phyloP scores from a whole-genome alignment of 2,888 invertebrate genomes.

The Fragum fragum region DNA sequence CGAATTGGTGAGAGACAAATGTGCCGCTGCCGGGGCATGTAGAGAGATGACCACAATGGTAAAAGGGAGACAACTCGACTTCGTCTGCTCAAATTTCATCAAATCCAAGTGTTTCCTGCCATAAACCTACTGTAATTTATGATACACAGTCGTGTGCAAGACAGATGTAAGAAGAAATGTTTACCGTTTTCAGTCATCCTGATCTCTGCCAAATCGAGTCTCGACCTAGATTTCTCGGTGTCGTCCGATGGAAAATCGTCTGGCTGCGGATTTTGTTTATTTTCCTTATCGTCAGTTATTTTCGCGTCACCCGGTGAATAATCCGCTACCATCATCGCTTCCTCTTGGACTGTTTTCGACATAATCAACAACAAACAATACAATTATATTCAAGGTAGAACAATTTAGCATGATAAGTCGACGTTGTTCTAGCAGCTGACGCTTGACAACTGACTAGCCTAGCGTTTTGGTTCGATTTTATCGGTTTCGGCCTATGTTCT shows the following conservation, averaged over 20 bases:
- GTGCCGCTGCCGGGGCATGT: no score
- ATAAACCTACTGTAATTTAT: no score
- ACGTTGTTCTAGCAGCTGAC: constrained; percentile 61
- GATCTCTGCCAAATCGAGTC: constrained; percentile 2
- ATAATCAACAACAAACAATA: constrained; percentile 54
- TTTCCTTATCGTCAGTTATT: constrained; percentile 39
- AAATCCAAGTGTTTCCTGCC: no score
- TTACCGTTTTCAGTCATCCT: constrained; percentile 25
- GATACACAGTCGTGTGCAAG: no score
- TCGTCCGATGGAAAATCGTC: constrained; percentile 58
- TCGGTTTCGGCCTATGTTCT: neutral
- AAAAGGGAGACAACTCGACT: neutral
- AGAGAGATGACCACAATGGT: neutral
- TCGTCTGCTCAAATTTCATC: constrained; percentile 6
- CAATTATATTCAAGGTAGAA: constrained; percentile 44
- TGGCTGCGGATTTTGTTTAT: constrained; percentile 38
- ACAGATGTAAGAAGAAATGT: no score
- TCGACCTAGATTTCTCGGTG: constrained; percentile 27
- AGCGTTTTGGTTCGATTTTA: constrained; percentile 11
- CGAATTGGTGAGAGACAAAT: no score
- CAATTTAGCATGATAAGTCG: constrained; percentile 71
- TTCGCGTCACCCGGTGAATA: constrained; percentile 77
- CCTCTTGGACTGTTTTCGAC: constrained; percentile 62
- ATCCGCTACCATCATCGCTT: constrained; percentile 76
- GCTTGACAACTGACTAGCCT: constrained; percentile 42